Evolutionary conservation across 2,797 vertebrate species (phyloP).

Genomic region (Gymnopithys bicolor): DNA sequence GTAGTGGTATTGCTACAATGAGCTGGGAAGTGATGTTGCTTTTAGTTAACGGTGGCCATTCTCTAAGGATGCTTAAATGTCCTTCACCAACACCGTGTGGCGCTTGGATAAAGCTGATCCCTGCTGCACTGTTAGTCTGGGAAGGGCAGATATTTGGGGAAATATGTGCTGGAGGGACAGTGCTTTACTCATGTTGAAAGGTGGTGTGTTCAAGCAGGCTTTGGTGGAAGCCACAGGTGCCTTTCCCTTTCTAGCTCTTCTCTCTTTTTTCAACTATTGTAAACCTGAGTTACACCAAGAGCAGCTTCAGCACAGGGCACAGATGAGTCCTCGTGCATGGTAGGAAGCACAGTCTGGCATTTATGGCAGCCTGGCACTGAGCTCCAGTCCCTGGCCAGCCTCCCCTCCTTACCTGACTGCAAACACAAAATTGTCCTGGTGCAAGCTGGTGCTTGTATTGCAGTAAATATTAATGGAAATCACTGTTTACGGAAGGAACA

Average conservation of each 20-base stretch:
- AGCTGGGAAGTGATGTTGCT: not conserved
- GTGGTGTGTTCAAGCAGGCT: not conserved
- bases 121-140: not conserved
- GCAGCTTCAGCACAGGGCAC: fast-evolving
- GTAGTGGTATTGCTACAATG: not conserved
- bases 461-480: not conserved
- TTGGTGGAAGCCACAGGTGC: not conserved
- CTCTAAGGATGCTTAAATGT: not conserved
- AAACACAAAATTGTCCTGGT: fast-evolving
- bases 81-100: not conserved
- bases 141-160: not conserved
- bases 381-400: not conserved
- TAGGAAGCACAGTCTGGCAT: fast-evolving
- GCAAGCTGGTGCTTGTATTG: not conserved
- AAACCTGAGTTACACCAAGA: not conserved
- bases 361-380: not conserved
- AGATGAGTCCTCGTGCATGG: fast-evolving
- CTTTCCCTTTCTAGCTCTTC: not conserved
- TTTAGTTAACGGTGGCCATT: not conserved
- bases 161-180: not conserved
- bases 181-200: not conserved
- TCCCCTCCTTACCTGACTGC: not conserved
- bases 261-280: not conserved
- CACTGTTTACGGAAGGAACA: not conserved
- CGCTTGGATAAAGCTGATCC: not conserved